Conservation (phyloP, 1,140 invertebrate species). For the Calliopsis andreniformis region DNA sequence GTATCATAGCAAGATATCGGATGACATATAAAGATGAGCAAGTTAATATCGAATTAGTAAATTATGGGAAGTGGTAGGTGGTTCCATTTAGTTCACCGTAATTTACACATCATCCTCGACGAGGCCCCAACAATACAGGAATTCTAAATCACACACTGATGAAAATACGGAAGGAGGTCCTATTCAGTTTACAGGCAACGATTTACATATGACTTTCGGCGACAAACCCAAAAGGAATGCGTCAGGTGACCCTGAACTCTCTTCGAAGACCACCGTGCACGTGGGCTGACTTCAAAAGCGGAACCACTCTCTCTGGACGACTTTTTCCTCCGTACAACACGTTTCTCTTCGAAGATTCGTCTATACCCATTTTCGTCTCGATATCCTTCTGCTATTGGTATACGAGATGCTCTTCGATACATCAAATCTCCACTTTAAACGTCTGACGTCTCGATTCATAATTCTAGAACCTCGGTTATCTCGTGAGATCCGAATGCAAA, state of each 20-base stretch:
- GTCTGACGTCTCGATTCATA: background rate
- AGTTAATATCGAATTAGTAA: too few species aligned
- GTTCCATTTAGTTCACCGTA: too few species aligned
- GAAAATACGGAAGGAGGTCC: too few species aligned
- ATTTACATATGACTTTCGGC: background rate
- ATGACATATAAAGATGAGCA: too few species aligned
- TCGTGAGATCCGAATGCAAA: background rate
- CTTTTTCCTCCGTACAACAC: conserved; percentile 20
- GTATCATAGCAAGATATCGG: too few species aligned
- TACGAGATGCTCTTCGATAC: too few species aligned
- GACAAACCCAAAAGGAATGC: conserved; percentile 18
- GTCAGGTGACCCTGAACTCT: conserved; percentile 38
- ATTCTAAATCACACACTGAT: too few species aligned
- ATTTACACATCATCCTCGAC: too few species aligned
- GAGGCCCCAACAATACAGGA: too few species aligned
- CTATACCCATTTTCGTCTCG: background rate
- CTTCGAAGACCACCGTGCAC: conserved; percentile 11
- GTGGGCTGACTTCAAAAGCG: conserved; percentile 21
- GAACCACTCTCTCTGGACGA: conserved; percentile 54
- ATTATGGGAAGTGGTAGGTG: too few species aligned
- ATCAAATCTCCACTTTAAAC: too few species aligned
- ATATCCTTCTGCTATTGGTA: too few species aligned
- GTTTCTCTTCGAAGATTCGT: conserved; percentile 6
- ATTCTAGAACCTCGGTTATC: background rate
- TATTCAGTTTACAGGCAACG: background rate